phyloP scores from a whole-genome alignment of 2,888 invertebrate species.

The Pemphredon lugubris region DNA sequence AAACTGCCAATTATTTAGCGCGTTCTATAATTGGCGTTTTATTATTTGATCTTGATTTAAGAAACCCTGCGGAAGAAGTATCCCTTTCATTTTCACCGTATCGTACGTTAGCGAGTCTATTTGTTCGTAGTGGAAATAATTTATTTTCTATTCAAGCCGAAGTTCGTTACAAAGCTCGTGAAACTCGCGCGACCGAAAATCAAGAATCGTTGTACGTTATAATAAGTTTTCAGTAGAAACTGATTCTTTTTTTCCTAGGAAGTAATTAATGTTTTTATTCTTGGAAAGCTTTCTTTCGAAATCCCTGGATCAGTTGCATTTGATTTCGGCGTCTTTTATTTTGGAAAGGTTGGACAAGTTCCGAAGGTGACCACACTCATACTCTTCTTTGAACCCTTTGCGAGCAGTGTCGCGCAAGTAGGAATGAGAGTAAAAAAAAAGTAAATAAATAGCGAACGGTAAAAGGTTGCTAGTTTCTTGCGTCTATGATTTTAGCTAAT shows the following conservation, averaged over 20 bases:
- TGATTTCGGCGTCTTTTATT: constrained; percentile 81
- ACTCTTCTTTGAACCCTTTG: constrained; percentile 62
- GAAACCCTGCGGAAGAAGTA: no score
- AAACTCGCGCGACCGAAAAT: no score
- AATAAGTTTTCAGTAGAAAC: constrained; percentile 50
- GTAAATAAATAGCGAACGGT: not conserved
- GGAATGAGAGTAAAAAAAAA: not conserved
- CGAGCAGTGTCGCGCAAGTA: constrained; percentile 64
- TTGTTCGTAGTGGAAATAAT: no score
- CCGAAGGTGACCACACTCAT: constrained; percentile 75
- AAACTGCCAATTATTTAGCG: no score
- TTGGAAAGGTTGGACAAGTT: constrained; percentile 80
- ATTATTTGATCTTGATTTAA: no score
- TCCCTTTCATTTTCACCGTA: no score
- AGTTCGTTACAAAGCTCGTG: no score
- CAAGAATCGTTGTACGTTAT: constrained; percentile 14
- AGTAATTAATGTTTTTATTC: constrained; percentile 72
- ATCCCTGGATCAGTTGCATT: constrained; percentile 80
- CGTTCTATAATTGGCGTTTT: no score
- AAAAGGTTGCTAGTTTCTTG: constrained; percentile 11
- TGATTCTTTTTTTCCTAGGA: constrained; percentile 59
- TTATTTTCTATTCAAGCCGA: no score
- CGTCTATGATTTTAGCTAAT: not conserved
- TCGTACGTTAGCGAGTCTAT: no score
- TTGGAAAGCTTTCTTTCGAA: constrained; percentile 79